Evolutionary conservation across 1,140 invertebrate species (phyloP).

Genomic region (Pogonomyrmex californicus): DNA sequence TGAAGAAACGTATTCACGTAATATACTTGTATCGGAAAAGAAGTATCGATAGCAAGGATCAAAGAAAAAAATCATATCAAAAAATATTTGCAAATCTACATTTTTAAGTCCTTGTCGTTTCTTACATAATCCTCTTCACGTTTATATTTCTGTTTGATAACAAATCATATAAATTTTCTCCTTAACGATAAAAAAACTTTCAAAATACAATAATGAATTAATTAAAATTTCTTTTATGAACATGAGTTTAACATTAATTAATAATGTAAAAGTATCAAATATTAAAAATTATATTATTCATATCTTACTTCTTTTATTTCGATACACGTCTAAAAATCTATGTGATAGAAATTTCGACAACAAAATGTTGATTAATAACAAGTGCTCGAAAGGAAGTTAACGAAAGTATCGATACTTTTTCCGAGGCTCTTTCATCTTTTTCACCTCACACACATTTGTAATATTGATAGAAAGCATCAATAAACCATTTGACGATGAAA

Average conservation of each 20-base stretch:
- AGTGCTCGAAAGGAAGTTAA: background rate
- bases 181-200: background rate
- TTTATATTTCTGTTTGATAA: background rate
- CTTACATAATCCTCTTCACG: background rate
- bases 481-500: conserved; percentile 60
- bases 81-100: conserved; percentile 6
- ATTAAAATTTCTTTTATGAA: too few relatives aligned
- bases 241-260: background rate
- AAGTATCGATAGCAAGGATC: conserved; percentile 41
- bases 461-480: conserved; percentile 54
- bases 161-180: background rate
- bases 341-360: background rate
- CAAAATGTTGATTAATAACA: background rate
- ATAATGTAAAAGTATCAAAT: background rate
- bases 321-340: background rate
- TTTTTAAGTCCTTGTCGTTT: background rate
- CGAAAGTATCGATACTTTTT: conserved; percentile 53
- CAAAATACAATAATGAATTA: background rate
- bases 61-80: background rate
- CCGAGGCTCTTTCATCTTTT: conserved; percentile 6
- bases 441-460: conserved; percentile 52
- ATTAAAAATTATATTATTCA: background rate
- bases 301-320: background rate
- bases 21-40: conserved; percentile 10
- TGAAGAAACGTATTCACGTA: conserved; percentile 36